Evolutionary conservation across 1,140 invertebrate genomes (phyloP), one percentile per base, ranked within the genome.

Genomic region (Drosophila sp.): DNA sequence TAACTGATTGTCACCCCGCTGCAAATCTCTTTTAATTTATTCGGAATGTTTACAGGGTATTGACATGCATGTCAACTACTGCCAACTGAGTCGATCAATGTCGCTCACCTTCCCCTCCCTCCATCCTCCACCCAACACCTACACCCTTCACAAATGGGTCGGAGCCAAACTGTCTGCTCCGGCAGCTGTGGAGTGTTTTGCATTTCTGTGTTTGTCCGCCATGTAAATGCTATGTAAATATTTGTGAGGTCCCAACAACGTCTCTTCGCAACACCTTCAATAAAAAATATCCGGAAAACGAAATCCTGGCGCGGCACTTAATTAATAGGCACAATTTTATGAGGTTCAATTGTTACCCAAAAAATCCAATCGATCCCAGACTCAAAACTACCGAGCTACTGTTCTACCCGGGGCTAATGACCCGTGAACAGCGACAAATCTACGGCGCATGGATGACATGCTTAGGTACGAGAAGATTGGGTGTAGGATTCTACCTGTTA

Each of bases 161-260:
- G 62, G 36, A 66, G 61, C 80, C 79, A 66, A 62, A 51, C 80
- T 75, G 80, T 82, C 79, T 83, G 70, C 32, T 36, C 29, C 29
- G 32, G 54, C 54, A 74, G 72, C 78, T 76, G 78, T 65, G 46
- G 46, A 46, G 29, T 78, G 65, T 61, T 78, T 82, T 67, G 79
- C 70, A 76, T 76, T 81, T 65, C 45, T 64, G 53, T 69, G 73
- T 65, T 81, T 65, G 78, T 40, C 32, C 34, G 25, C 48, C 46
- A 70, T 66, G 79, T 74, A 77, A 81, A 82, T 82, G 71, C 58
- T 57, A 72, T 72, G 66, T 76, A 79, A 83, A 83, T 79, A 78
- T 83, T 76, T 83, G 51, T 50, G 66, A 62, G 76, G 63, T 38
- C 45, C 41, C 59, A 76, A 51, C 61, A 76, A 32, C 56, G 38